Conservation (phyloP, 2,888 invertebrate species). For the Tipula helvola region DNA sequence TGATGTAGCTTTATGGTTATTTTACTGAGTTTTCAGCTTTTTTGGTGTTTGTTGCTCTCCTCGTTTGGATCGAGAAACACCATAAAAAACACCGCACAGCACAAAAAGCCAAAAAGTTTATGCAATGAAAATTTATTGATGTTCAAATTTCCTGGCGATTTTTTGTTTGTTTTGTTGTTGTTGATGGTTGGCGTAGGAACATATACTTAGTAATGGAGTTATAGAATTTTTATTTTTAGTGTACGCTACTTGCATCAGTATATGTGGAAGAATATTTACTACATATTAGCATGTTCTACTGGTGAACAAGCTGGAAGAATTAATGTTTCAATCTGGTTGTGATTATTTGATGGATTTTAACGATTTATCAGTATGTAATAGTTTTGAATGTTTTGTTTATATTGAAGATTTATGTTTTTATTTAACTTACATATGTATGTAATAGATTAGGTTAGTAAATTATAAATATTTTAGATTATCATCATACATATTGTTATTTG, state of each 20-base stretch:
- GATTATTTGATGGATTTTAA: neutral
- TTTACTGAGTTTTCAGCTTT: neutral
- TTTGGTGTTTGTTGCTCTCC: neutral
- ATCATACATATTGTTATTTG: too few species aligned
- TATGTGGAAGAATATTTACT: neutral
- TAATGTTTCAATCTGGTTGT: neutral
- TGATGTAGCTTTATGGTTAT: constrained; percentile 4
- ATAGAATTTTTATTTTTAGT: neutral
- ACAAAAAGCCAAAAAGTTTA: neutral
- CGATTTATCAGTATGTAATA: neutral
- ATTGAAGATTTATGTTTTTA: neutral
- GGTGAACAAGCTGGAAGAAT: neutral
- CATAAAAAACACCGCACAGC: neutral
- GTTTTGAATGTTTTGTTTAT: neutral
- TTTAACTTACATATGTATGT: neutral
- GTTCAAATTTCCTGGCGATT: neutral
- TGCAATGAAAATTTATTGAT: neutral
- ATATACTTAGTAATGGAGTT: neutral
- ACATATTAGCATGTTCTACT: neutral
- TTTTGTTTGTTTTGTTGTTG: neutral
- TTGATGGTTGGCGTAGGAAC: neutral
- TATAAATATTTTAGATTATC: too few species aligned
- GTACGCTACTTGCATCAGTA: neutral
- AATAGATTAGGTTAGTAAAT: neutral
- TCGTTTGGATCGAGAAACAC: neutral